These are phyloP conservation scores for Leptonema lineaticorne DNA, from an alignment of 1,140 invertebrate genomes.

Conservation along the genomic window DNA sequence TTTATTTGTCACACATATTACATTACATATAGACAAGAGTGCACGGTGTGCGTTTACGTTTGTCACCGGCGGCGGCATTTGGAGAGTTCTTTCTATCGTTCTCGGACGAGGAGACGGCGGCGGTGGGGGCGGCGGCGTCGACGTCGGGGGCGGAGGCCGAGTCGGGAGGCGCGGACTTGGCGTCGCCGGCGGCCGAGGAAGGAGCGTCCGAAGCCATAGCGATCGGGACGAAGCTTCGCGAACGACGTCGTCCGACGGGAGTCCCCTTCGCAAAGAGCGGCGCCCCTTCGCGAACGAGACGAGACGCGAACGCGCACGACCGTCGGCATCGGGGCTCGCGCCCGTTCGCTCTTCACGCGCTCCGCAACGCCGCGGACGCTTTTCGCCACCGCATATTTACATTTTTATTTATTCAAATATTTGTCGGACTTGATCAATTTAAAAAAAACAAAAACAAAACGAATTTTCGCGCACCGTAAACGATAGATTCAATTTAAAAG, in stretches of 20 bases:
- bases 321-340: not conserved
- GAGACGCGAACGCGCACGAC: not conserved
- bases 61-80: not conserved
- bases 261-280: not conserved
- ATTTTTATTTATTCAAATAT: too few relatives aligned
- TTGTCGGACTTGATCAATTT: too few relatives aligned
- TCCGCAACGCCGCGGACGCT: not conserved
- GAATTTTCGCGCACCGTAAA: too few relatives aligned
- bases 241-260: not conserved
- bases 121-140: not conserved
- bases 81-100: too few relatives aligned
- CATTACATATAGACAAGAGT: too few relatives aligned
- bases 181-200: not conserved
- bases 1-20: too few relatives aligned
- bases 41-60: not conserved
- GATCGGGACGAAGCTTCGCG: not conserved
- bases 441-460: too few relatives aligned
- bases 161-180: not conserved
- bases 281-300: not conserved
- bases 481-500: too few relatives aligned
- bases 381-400: not conserved
- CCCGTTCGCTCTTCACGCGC: not conserved
- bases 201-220: not conserved
- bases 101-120: not conserved
- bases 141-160: not conserved